Evolutionary conservation across 2,113 vertebrate species (phyloP).

Genomic region (Irena cyanogastra): DNA sequence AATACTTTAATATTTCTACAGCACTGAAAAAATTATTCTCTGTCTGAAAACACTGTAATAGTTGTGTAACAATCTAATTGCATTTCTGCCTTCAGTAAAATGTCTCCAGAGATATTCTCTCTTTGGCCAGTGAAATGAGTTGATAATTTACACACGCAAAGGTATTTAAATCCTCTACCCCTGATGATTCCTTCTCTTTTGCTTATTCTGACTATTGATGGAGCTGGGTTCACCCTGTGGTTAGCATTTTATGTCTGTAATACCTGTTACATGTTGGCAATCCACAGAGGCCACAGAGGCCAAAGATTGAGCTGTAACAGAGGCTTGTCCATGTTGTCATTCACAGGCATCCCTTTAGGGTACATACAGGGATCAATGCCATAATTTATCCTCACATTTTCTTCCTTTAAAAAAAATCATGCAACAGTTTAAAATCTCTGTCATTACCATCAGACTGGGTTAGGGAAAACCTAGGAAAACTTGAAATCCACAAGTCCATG

Average conservation of each 20-base stretch:
- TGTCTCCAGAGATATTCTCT: conserved; percentile 20
- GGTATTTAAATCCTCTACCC: conserved; percentile 44
- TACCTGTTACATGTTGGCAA: neutral
- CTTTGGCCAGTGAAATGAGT: conserved; percentile 28
- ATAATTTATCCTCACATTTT: neutral
- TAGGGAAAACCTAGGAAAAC: neutral
- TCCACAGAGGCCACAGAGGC: neutral
- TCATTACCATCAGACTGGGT: neutral
- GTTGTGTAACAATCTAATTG: conserved; percentile 33
- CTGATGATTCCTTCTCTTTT: conserved; percentile 11
- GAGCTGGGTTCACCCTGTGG: neutral
- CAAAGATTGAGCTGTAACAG: neutral
- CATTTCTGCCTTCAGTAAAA: conserved; percentile 37
- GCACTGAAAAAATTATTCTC: neutral
- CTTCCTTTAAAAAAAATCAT: neutral
- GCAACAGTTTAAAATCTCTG: neutral
- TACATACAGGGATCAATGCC: neutral
- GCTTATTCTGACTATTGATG: neutral
- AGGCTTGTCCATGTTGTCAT: neutral
- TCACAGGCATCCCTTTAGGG: neutral
- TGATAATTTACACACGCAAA: conserved; percentile 30
- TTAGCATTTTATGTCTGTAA: neutral
- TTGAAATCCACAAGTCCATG: neutral
- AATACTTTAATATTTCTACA: neutral
- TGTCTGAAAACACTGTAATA: conserved; percentile 23